phyloP scores from a whole-genome alignment of 2,888 invertebrate genomes.

The Eurytoma adleriae region DNA sequence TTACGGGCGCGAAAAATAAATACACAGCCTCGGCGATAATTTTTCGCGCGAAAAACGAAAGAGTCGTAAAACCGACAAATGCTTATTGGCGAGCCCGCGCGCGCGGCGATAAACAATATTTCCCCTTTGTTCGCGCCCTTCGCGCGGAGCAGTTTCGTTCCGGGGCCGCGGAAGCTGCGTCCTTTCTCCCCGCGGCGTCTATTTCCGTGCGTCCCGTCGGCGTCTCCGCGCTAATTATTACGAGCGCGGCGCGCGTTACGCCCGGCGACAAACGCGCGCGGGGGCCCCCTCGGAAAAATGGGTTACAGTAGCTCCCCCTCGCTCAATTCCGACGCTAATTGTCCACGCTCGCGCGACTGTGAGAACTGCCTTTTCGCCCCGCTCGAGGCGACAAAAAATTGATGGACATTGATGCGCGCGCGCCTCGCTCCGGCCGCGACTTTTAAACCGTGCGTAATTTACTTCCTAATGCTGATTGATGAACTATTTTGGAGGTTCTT shows the following conservation, averaged over 20 bases:
- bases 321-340: slow-evolving; percentile 48
- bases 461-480: too few relatives aligned
- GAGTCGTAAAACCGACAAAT: too few relatives aligned
- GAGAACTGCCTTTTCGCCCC: slow-evolving; percentile 43
- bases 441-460: too few relatives aligned
- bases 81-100: too few relatives aligned
- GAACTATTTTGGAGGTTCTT: too few relatives aligned
- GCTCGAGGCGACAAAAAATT: not conserved
- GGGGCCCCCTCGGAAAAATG: slow-evolving; percentile 38
- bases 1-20: not conserved
- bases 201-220: slow-evolving; percentile 27
- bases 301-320: slow-evolving; percentile 32
- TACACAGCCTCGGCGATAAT: too few relatives aligned
- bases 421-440: too few relatives aligned
- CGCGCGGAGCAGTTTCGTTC: not conserved
- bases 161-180: not conserved
- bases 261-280: slow-evolving; percentile 8
- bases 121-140: not conserved
- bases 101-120: not conserved
- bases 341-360: slow-evolving; percentile 33
- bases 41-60: too few relatives aligned
- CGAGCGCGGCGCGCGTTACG: slow-evolving; percentile 17
- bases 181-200: not conserved
- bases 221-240: slow-evolving; percentile 48
- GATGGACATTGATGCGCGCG: too few relatives aligned